Evolutionary conservation across 92 coral and sea anemone species (phyloP), one percentile per base, ranked within the genome.

Genomic region (Parazoanthus swiftii): DNA sequence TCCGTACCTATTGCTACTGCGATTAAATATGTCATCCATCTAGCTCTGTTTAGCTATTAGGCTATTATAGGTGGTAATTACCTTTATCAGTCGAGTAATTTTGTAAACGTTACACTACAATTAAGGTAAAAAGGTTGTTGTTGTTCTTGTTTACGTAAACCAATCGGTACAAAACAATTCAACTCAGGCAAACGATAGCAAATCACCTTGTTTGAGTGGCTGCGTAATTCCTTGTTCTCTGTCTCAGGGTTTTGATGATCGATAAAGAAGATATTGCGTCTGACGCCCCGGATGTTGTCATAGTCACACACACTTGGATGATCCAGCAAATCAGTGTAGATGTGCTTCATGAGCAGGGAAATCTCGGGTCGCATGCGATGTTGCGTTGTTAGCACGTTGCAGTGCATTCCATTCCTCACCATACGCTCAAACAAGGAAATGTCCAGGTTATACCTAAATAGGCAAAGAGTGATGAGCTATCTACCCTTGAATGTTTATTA

Each of bases 341-440:
- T 91, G 80, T 89, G 92, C 21, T 80, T 83, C 92, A 93, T 91
- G 54, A 95, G 88, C 42, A 85, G 65, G 23, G 98, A 90, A 78
- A 95, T 95, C 83, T 93, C 94, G 3, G 98, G 98, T 54, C 98
- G 82, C 98, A 95, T 95, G 73, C 98, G 92, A 81, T 95, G 98
- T 86, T 95, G 98, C 15, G 94, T 92, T 72, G 83, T 90, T 54
- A 95, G 89, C 58, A 88, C 81, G 89, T 91, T 70, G 48, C 96
- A 92, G 18, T 72, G 87, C 98, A 95, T 95, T 0, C 96, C 95
- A 78, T 94, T 95, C 66, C 75, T 86, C 29, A 96, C 98, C 98
- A 96, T 94, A 23, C 98, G 89, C 77, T 96, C 98, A 82, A 96
- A 96, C 80, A 96, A 81, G 59, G 98, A 96, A 70, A 94, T 89